phyloP scores from a whole-genome alignment of 35 echinoderm and acorn worm genomes.

The Eucidaris tribuloides region DNA sequence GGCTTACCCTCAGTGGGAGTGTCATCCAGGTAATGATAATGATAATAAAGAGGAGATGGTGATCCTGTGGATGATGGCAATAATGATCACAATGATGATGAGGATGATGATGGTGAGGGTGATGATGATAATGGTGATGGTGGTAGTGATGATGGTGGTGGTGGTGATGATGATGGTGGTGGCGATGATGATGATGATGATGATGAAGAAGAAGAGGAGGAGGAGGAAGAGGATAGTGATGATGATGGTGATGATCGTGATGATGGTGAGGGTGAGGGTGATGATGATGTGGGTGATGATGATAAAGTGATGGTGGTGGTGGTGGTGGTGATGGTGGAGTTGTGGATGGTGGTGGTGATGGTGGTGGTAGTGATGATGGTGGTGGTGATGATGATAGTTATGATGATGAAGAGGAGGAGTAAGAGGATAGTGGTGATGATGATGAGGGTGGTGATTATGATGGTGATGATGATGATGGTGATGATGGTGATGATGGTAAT shows the following conservation, averaged over 20 bases:
- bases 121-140: not conserved
- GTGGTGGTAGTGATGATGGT: not conserved
- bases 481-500: not conserved
- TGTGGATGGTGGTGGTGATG: not conserved
- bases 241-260: not conserved
- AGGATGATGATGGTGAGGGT: not conserved
- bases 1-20: slow-evolving; percentile 49
- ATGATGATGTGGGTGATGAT: not conserved
- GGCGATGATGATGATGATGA: not conserved
- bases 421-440: too few species aligned
- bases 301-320: not conserved
- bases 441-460: not conserved
- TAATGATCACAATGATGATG: not conserved
- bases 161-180: not conserved
- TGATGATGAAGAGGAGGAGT: too few species aligned
- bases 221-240: not conserved
- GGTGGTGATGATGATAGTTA: not conserved
- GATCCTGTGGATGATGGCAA: not conserved
- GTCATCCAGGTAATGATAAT: slow-evolving; percentile 62
- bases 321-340: not conserved
- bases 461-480: not conserved
- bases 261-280: not conserved
- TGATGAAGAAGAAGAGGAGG: not conserved
- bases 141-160: not conserved
- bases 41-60: not conserved